Base-by-base conservation (phyloP, 2,113 vertebrate genomes). In the Sturnus vulgaris region DNA sequence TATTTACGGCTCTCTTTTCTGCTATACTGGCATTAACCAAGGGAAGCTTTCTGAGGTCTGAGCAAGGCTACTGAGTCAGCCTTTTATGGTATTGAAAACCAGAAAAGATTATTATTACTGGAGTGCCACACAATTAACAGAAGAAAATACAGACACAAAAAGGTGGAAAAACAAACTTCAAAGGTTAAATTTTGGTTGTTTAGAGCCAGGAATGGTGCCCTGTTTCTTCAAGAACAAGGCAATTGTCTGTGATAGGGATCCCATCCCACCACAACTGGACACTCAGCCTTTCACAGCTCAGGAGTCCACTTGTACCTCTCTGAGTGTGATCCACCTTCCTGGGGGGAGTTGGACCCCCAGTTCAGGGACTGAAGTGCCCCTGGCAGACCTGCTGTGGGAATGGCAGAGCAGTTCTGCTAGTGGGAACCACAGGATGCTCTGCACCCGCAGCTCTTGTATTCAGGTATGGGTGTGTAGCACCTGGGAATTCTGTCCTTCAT, bases 271-370 rank as follows among this genome's bases (percentile, higher is more conserved):
- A 37, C n/a, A 12, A 2, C 31, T 61, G 70, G 39, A 27, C 30
- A 4, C 64, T 50, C 49, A 30, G 64, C 61, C 7, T 59, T 39
- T 50, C 42, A 5, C 27, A 68, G 47, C 57, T 44, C 44, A 19
- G 52, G 39, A 69, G 15, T 16, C 25, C 31, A 2, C 5, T 37
- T 8, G n/a, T 50, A 33, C 37, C 61, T 44, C 17, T 70, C 25
- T 57, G 49, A 9, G 31, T 7, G 12, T 3, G 10, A 28, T 35
- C 27, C 0, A 0, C 60, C 15, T 52, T 66, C 15, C 1, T 1
- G 4, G 42, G 47, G 14, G 16, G n/a, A 47, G 4, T 0, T 59
- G 63, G 60, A 40, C 15, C 18, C 53, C 35, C 40, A 37, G 37
- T 37, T 37, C 37, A 35, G 75, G 64, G 60, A 22, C n/a, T 40